Evolutionary conservation across 2,797 vertebrate species (phyloP), one percentile per base, ranked within the genome.

Genomic region (Gallinago nigripennis): DNA sequence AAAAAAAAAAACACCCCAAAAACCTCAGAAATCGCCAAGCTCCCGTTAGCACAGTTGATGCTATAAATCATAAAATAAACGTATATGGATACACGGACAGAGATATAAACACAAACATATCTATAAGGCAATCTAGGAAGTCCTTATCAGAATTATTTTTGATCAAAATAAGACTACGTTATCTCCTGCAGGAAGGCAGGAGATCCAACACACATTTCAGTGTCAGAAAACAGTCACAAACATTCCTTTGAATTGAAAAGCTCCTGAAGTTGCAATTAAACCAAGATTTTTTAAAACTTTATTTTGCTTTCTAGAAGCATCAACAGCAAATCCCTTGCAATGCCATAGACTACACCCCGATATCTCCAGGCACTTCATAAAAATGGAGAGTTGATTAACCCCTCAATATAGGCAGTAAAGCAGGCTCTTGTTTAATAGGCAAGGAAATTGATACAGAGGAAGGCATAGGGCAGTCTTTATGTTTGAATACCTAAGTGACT

Each of bases 241-340:
- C 21, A 51, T 7, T 61, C 33, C 3, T 71, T 86, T 45, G 7
- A 15, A 45, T 51, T 61, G 50, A 30, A 85, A 79, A 71, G 8
- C 13, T 11, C 35, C 9, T 46, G 5, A 80, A 35, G 13, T 20
- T 25, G 4, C 12, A 58, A 77, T 43, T 58, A 21, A 9, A 81
- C 70, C 21, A 43, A 16, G 1, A 6, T 37, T 16, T 20, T 54
- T 71, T 6, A 1, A 2, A 4, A 28, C 25, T 16, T 21, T 7
- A 7, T 72, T 86, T 70, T 5, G 10, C 73, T 82, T 90, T 81
- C 51, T 54, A 66, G n/a, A 87, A 48, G 8, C 24, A 71, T 10
- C 31, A 57, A 50, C 17, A 68, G 20, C 51, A 63, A 85, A 70
- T n/a, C 16, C 43, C 58, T 56, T 73, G 35, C 30, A 27, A 63